Evolutionary conservation across 1,140 invertebrate genomes (phyloP), one percentile per base, ranked within the genome.

Genomic region (Drosophila guanche): DNA sequence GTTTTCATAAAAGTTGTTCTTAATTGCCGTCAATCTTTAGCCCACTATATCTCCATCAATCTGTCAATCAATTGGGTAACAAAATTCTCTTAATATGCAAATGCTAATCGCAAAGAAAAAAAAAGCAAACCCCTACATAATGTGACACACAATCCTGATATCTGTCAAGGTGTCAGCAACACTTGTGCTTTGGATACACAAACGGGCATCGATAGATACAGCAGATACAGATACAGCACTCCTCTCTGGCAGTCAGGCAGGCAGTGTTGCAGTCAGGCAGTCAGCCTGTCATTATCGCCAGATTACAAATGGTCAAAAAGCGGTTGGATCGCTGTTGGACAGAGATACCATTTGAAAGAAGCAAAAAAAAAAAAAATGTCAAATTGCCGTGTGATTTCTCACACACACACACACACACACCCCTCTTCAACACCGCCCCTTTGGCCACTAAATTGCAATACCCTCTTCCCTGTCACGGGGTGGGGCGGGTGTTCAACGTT

Each of bases 161-260:
- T 86, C 81, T 88, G 77, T 86, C 81, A 81, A 86, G 65, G 69
- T 85, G 81, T 85, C 81, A 75, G 69, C 61, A 56, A 67, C 75
- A 78, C 67, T 67, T 88, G 81, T 81, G 83, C 60, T 73, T 75
- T 68, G 46, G 53, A 63, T 57, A 74, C 67, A 46, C 25, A 69
- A 69, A 86, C 56, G 65, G 45, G 65, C 53, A 68, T 65, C 67
- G 67, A 81, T 51, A 37, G 33, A 37, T 37, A 37, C 33, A 10
- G 25, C 40, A 37, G 37, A 48, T 50, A 37, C 37, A 33, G 12
- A 57, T 40, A 10, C 46, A 37, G 37, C 37, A 25, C 20, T 52
- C 41, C 52, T 48, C 42, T 68, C 1, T 20, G 16, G 29, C 29
- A 33, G 29, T 3, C 29, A 33, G 33, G 10, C 33, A 37, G 56